Conservation (phyloP, 2,797 vertebrate species). For the Pristis pectinata region DNA sequence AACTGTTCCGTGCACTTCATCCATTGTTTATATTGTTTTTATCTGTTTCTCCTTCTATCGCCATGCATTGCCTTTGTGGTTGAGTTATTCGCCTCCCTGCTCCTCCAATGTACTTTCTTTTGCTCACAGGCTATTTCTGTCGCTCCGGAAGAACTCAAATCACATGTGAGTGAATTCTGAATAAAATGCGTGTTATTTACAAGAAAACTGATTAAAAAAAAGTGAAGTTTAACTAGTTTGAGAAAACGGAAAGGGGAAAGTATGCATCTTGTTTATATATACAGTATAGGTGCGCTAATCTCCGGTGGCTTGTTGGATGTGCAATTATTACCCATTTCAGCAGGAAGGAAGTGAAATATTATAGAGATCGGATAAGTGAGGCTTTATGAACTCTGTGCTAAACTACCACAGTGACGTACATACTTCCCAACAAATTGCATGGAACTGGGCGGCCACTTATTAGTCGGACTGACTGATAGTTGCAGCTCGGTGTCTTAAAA, state of each 20-base stretch:
- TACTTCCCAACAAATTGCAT: constrained; percentile 34
- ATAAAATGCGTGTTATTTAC: not conserved
- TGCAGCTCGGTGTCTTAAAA: not conserved
- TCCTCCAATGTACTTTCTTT: not conserved
- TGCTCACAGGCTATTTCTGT: not conserved
- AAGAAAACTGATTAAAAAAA: not conserved
- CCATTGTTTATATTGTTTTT: not conserved
- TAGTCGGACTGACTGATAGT: not conserved
- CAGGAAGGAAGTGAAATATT: constrained; percentile 35
- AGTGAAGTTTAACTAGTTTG: too few species aligned
- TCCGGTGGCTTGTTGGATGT: not conserved
- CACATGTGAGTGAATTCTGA: not conserved
- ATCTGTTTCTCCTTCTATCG: not conserved
- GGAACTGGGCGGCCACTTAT: constrained; percentile 25
- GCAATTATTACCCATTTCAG: constrained; percentile 13
- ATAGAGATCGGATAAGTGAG: constrained; percentile 23
- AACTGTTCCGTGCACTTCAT: not conserved
- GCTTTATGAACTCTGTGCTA: constrained; percentile 25
- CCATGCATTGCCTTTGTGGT: not conserved
- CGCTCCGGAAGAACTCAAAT: constrained; percentile 24
- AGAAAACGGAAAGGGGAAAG: not conserved
- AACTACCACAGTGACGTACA: constrained; percentile 23
- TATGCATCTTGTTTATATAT: not conserved
- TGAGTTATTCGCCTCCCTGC: too few species aligned
- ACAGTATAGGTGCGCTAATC: not conserved